Conservation (phyloP, 1,140 invertebrate genomes). For the Brachionus calyciflorus region DNA sequence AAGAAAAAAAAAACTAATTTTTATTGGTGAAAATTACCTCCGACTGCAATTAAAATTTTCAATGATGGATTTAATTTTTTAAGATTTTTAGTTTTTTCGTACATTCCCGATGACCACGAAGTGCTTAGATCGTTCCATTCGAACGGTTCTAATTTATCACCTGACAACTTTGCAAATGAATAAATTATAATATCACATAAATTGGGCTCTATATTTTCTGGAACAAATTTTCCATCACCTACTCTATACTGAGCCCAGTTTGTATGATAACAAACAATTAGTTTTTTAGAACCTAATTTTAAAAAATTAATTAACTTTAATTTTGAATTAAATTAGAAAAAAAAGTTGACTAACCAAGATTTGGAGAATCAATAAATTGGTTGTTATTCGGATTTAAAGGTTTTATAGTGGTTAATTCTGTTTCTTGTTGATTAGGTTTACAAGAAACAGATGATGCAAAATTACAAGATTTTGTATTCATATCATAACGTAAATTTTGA, state of each 20-base stretch:
- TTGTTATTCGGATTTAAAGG: no score
- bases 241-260: constrained; percentile 86
- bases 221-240: constrained; percentile 76
- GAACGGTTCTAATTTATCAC: constrained; percentile 71
- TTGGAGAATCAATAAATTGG: no score
- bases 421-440: background rate
- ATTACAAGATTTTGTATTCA: constrained; percentile 20
- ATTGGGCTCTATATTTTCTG: constrained; percentile 77
- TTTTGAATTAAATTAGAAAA: no score
- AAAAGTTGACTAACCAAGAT: no score
- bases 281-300: background rate
- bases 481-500: background rate
- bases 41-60: constrained; percentile 18
- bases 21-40: constrained; percentile 70
- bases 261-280: constrained; percentile 78
- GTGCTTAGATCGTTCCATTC: constrained; percentile 72
- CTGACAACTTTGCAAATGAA: constrained; percentile 74
- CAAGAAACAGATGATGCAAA: background rate
- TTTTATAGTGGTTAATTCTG: background rate
- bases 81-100: constrained; percentile 7
- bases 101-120: constrained; percentile 14
- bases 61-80: constrained; percentile 8
- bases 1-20: no score
- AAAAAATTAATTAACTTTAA: background rate
- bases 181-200: constrained; percentile 90